Evolutionary conservation across 2,113 vertebrate species (phyloP).

Genomic region (Herpetotheres cachinnans): DNA sequence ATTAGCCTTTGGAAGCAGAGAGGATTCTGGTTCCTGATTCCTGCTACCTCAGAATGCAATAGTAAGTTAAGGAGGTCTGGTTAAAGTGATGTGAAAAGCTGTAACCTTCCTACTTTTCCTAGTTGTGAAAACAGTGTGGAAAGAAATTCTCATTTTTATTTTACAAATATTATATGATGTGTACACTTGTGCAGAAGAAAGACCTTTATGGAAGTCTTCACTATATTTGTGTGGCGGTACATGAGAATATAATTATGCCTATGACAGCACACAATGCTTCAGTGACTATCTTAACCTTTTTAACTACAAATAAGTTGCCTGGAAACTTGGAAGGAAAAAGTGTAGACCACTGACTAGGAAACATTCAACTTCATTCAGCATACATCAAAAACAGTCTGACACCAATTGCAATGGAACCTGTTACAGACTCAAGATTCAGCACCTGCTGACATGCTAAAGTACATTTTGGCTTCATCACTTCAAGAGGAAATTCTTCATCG

Average conservation of each 20-base stretch:
- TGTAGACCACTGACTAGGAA: neutral
- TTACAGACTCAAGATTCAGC: neutral
- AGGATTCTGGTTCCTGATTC: neutral
- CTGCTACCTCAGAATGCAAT: neutral
- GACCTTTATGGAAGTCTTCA: neutral
- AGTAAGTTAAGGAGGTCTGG: neutral
- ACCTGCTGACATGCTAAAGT: neutral
- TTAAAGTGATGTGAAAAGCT: neutral
- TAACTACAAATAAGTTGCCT: neutral
- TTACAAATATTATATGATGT: neutral
- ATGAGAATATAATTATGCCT: neutral
- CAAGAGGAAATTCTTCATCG: neutral
- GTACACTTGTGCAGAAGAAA: neutral
- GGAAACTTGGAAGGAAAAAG: neutral
- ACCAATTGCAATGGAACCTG: neutral
- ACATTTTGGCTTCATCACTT: neutral
- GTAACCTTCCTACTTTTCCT: neutral
- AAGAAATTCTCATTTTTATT: slow-evolving; percentile 1
- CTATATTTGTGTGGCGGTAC: neutral
- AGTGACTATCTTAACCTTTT: neutral
- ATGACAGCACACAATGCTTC: neutral
- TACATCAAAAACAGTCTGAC: neutral
- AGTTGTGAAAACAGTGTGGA: neutral
- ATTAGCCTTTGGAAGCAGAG: neutral
- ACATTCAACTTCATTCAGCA: neutral